Evolutionary conservation across 2,888 invertebrate species (phyloP).

Genomic region (Melolontha melolontha): DNA sequence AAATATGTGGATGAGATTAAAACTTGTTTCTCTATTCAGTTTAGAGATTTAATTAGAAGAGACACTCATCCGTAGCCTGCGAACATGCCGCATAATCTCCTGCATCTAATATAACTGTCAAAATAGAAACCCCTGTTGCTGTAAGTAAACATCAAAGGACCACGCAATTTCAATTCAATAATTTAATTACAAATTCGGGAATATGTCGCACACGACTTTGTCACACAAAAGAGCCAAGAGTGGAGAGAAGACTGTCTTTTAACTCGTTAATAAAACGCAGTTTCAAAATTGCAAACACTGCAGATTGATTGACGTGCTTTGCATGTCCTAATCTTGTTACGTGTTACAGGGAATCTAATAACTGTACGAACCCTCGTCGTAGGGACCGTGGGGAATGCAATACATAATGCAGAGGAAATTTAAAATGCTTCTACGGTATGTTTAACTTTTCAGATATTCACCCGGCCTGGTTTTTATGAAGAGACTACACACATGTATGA

Average conservation of each 20-base stretch:
- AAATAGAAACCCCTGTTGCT: slow-evolving; percentile 25
- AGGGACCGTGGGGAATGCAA: background rate
- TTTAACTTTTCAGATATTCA: background rate
- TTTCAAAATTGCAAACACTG: slow-evolving; percentile 58
- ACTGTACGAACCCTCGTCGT: slow-evolving; percentile 49
- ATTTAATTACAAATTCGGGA: slow-evolving; percentile 53
- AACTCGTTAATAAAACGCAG: slow-evolving; percentile 56
- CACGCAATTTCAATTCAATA: slow-evolving; percentile 50
- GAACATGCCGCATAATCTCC: slow-evolving; percentile 36
- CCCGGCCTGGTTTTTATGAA: background rate
- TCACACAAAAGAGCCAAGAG: slow-evolving; percentile 42
- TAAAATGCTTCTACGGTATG: slow-evolving; percentile 4
- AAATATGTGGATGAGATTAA: slow-evolving; percentile 5
- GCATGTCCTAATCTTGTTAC: slow-evolving; percentile 57
- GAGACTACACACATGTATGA: background rate
- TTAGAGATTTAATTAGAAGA: slow-evolving; percentile 31
- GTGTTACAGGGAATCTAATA: slow-evolving; percentile 56
- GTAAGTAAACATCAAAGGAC: slow-evolving; percentile 51
- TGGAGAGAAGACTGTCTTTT: slow-evolving; percentile 37
- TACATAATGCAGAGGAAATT: slow-evolving; percentile 4
- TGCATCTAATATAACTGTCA: slow-evolving; percentile 41
- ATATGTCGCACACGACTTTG: background rate
- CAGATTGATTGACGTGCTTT: slow-evolving; percentile 59
- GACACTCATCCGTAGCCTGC: slow-evolving; percentile 22
- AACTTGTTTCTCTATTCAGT: background rate